phyloP scores from a whole-genome alignment of 1,140 invertebrate genomes.

The Protaetia brevitarsis region DNA sequence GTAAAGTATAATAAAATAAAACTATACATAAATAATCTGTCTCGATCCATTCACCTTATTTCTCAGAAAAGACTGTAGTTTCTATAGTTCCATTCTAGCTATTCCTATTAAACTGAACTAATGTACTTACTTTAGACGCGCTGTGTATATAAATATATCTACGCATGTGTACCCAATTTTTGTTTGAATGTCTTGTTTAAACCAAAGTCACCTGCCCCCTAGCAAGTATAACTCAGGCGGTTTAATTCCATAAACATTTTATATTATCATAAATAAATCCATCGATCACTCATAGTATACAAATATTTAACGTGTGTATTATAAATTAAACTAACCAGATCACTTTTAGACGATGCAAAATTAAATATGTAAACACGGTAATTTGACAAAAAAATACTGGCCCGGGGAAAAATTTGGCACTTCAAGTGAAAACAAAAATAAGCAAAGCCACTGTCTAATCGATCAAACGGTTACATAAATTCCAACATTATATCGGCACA shows the following conservation, averaged over 20 bases:
- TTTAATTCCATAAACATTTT: constrained; percentile 14
- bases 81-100: too few species aligned
- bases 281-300: constrained; percentile 13
- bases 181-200: constrained; percentile 12
- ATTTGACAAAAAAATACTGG: constrained; percentile 5
- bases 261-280: constrained; percentile 12
- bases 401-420: constrained; percentile 4
- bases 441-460: constrained; percentile 4
- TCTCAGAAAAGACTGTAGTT: too few species aligned
- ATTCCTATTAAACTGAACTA: too few species aligned
- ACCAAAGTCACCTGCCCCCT: constrained; percentile 1
- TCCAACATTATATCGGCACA: constrained; percentile 5
- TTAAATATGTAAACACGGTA: constrained; percentile 11
- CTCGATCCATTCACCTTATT: too few species aligned
- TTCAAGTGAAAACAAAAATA: constrained; percentile 13
- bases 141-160: too few species aligned
- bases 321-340: constrained; percentile 16
- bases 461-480: constrained; percentile 14
- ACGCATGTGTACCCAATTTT: neutral
- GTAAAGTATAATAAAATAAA: too few species aligned
- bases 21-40: too few species aligned
- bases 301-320: constrained; percentile 16
- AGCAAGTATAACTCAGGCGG: neutral
- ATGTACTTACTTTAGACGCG: too few species aligned
- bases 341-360: constrained; percentile 5